phyloP scores from a whole-genome alignment of 2,113 vertebrate species.

The Potamarius usumacintae region DNA sequence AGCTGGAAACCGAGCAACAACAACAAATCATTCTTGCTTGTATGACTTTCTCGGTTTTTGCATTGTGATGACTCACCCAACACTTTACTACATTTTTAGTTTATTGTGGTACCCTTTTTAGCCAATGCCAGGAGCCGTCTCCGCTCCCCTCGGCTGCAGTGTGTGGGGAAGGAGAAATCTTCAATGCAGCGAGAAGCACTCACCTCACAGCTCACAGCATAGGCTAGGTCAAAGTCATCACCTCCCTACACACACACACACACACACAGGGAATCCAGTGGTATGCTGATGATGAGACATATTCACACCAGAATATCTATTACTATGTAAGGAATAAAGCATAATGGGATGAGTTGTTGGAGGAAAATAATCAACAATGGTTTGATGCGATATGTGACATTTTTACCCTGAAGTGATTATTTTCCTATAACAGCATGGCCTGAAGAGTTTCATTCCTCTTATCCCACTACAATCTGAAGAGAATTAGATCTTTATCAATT shows the following conservation, averaged over 20 bases:
- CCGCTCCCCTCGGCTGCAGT: slow-evolving; percentile 74
- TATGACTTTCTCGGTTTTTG: neutral
- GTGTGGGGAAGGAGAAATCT: slow-evolving; percentile 70
- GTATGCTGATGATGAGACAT: neutral
- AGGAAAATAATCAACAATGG: neutral
- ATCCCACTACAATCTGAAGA: neutral
- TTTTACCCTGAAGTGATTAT: neutral
- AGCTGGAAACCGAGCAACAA: slow-evolving; percentile 53
- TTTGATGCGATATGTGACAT: neutral
- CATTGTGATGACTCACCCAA: neutral
- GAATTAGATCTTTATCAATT: neutral
- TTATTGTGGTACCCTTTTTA: slow-evolving; percentile 59
- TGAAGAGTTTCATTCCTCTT: neutral
- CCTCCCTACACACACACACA: slow-evolving; percentile 65
- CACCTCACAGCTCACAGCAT: slow-evolving; percentile 63
- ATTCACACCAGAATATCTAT: neutral
- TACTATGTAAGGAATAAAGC: neutral
- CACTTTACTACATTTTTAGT: neutral
- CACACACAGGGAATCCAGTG: neutral
- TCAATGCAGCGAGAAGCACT: slow-evolving; percentile 63
- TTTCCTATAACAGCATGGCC: neutral
- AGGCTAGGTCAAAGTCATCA: slow-evolving; percentile 64
- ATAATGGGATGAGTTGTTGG: neutral
- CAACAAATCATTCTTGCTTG: neutral
- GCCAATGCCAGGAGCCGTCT: slow-evolving; percentile 66